Base-by-base conservation (phyloP, 2,888 invertebrate species). In the Crematogaster levior region DNA sequence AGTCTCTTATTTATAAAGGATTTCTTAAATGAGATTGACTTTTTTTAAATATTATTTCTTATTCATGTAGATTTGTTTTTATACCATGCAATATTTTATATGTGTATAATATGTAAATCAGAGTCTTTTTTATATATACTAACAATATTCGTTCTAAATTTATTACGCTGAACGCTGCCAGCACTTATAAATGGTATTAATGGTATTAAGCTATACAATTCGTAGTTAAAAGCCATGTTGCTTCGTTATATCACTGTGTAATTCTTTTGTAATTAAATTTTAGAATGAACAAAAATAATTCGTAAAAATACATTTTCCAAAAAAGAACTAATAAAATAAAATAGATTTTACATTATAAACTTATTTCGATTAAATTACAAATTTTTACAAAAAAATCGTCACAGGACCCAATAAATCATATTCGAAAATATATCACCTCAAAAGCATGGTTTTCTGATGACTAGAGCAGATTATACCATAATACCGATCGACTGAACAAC, bases 401-500 rank as follows among this genome's bases (percentile, higher is more conserved):
- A 15, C 40, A 21, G 5, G 21, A 10, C 1, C 0, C 10, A 43
- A 30, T 56, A 34, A 43, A 43, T 6, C 43, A n/a, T 27, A n/a
- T 70, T 34, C 53, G 37, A 12, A 68, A 68, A 53, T 53, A 24
- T 51, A 48, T 43, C 10, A 15, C 27, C n/a, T 70, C 30, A 18
- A 77, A 30, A 21, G 30, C 3, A 24, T 7, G 56, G 18, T 68
- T 68, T 27, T 3, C 24, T 24, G 43, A 56, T 43, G 34, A 56
- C 10, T 34, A 70, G 12, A 79, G 21, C 6, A 43, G 24, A 56
- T 37, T 15, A 12, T 37, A 46, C 24, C 40, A 12, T 58, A 12
- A 70, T 24, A 24, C 34, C 40, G 21, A 40, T 68, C 43, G 70
- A 66, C 43, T 43, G 10, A 70, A 79, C 56, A 79, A 46, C 43